Conservation (phyloP, 2,113 vertebrate genomes). For the Heterotis niloticus region DNA sequence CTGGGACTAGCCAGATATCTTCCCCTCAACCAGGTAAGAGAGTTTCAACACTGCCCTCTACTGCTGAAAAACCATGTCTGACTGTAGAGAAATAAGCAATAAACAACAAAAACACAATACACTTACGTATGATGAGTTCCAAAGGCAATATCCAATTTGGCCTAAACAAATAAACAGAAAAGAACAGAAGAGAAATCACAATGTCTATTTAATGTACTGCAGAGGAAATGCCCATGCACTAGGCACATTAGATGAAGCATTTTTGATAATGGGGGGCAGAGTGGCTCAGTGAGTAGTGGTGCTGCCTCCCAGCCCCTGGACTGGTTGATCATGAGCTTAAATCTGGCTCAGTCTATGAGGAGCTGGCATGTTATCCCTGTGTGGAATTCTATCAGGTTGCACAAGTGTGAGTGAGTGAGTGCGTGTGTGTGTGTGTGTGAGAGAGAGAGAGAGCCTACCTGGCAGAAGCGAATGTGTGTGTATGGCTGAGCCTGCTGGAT, state of each 20-base stretch:
- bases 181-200: neutral
- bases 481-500: conserved; percentile 78
- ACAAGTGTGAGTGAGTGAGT: too few species aligned
- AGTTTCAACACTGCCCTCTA: neutral
- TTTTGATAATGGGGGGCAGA: too few species aligned
- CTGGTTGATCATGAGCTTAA: too few species aligned
- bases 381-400: too few species aligned
- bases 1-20: neutral
- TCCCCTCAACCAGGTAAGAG: neutral
- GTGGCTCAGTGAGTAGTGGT: too few species aligned
- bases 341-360: too few species aligned
- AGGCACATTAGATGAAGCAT: too few species aligned
- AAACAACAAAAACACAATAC: too few species aligned
- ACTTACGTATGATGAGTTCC: conserved; percentile 99
- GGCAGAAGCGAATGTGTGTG: conserved; percentile 81
- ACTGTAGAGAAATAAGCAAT: neutral
- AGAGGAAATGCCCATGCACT: neutral
- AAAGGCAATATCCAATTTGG: conserved; percentile 95
- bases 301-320: too few species aligned
- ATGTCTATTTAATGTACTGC: neutral
- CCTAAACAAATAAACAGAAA: conserved; percentile 56
- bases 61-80: neutral
- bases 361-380: too few species aligned
- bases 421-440: neutral
- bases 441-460: conserved; percentile 74